Conservation (phyloP, 2,797 vertebrate genomes). For the Mus caroli region DNA sequence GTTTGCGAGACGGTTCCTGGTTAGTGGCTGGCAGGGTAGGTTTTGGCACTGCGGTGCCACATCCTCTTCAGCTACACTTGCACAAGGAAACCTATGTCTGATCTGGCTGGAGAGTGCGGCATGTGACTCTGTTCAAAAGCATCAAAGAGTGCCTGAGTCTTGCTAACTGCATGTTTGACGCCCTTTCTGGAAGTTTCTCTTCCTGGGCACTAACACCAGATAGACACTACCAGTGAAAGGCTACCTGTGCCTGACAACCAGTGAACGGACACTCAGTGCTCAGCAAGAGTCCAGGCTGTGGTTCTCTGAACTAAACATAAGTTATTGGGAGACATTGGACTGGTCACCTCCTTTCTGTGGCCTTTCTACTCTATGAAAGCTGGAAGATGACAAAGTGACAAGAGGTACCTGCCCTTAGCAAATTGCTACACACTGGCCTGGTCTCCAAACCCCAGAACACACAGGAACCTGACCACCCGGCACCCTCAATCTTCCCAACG, state of each 20-base stretch:
- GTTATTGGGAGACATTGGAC: not conserved
- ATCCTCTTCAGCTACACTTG: not conserved
- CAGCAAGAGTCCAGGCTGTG: not conserved
- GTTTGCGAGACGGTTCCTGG: not conserved
- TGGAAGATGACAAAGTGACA: not conserved
- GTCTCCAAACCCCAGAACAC: too few species aligned
- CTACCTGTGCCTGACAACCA: not conserved
- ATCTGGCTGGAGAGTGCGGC: not conserved
- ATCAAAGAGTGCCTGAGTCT: not conserved
- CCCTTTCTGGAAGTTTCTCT: not conserved
- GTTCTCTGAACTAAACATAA: too few species aligned
- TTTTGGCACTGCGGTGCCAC: not conserved
- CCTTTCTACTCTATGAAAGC: not conserved
- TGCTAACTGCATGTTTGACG: not conserved
- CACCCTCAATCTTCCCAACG: not conserved
- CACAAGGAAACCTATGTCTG: rapidly evolving
- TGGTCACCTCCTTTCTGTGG: not conserved
- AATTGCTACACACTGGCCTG: not conserved
- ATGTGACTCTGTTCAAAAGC: not conserved
- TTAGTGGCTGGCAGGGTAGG: not conserved
- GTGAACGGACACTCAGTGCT: rapidly evolving
- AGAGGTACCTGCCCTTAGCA: not conserved
- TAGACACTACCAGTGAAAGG: not conserved
- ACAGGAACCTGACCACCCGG: not conserved
- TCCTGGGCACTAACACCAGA: not conserved